Conservation (phyloP, 1,140 invertebrate species). For the Caenorhabditis brenneri region DNA sequence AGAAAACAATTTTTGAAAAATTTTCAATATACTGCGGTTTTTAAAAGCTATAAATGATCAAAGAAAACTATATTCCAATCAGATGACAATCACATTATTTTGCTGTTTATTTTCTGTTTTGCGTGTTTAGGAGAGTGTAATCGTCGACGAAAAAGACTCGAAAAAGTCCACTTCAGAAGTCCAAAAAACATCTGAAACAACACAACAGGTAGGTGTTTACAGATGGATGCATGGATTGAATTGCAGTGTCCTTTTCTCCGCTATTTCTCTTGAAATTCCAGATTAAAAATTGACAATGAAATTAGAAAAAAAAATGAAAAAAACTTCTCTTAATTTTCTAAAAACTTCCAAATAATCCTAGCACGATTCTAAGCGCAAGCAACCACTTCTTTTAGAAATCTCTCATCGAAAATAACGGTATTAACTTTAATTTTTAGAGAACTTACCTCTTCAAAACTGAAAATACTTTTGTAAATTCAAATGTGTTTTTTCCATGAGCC, state of each 20-base stretch:
- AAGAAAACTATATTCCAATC: not conserved
- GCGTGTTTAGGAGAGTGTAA: slow-evolving; percentile 25
- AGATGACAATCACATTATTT: not conserved
- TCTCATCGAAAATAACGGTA: too few relatives aligned
- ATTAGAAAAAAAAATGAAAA: not conserved
- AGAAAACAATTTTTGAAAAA: too few relatives aligned
- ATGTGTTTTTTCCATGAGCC: too few relatives aligned
- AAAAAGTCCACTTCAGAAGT: slow-evolving; percentile 37
- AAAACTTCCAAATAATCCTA: slow-evolving; percentile 31
- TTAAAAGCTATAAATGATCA: too few relatives aligned
- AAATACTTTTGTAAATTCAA: too few relatives aligned
- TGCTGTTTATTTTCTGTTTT: slow-evolving; percentile 11
- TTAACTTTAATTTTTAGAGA: too few relatives aligned
- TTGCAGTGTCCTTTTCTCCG: not conserved
- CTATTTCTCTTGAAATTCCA: slow-evolving; percentile 7
- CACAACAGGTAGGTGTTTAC: slow-evolving; percentile 1
- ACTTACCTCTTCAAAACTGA: too few relatives aligned
- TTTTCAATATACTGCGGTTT: too few relatives aligned
- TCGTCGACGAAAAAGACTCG: not conserved
- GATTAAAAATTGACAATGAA: not conserved
- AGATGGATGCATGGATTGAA: slow-evolving; percentile 28
- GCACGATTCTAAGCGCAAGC: slow-evolving; percentile 26
- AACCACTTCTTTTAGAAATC: slow-evolving; percentile 12
- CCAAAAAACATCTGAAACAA: not conserved
- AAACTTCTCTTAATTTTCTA: not conserved